Conservation (phyloP, 1,140 invertebrate species). For the Rhizoglyphus robini region DNA sequence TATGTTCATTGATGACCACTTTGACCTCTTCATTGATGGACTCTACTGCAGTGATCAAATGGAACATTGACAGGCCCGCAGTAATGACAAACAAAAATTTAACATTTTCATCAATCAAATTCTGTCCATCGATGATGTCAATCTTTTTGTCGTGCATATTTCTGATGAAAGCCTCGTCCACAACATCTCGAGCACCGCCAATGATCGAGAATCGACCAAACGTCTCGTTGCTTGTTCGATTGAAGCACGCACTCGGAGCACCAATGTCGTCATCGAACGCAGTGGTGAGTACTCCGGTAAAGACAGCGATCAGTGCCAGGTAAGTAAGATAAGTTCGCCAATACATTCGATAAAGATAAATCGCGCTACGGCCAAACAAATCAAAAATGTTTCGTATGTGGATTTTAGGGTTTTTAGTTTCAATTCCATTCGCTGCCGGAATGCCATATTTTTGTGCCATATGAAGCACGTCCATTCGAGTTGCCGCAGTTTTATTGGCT, state of each 20-base stretch:
- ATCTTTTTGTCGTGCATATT: background rate
- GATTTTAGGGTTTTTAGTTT: background rate
- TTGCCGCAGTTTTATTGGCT: background rate
- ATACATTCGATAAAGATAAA: background rate
- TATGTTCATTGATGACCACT: slow-evolving; percentile 12
- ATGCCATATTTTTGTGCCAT: slow-evolving; percentile 1
- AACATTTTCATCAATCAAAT: slow-evolving; percentile 9
- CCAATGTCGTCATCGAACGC: background rate
- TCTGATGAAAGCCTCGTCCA: background rate
- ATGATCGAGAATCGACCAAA: background rate
- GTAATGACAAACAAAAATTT: slow-evolving; percentile 8
- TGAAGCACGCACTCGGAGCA: background rate
- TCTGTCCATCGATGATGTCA: background rate
- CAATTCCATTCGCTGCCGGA: background rate
- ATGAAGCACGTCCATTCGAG: background rate
- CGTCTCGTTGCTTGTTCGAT: background rate
- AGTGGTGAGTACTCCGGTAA: background rate
- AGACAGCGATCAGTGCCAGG: too few species aligned
- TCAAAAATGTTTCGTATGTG: background rate
- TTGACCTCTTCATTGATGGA: background rate
- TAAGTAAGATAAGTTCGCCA: background rate
- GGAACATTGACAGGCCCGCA: background rate
- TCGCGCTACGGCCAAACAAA: background rate
- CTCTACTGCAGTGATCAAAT: background rate
- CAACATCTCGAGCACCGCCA: background rate